Evolutionary conservation across 2,113 vertebrate species (phyloP), one percentile per base, ranked within the genome.

Genomic region (Sigmodon hispidus): DNA sequence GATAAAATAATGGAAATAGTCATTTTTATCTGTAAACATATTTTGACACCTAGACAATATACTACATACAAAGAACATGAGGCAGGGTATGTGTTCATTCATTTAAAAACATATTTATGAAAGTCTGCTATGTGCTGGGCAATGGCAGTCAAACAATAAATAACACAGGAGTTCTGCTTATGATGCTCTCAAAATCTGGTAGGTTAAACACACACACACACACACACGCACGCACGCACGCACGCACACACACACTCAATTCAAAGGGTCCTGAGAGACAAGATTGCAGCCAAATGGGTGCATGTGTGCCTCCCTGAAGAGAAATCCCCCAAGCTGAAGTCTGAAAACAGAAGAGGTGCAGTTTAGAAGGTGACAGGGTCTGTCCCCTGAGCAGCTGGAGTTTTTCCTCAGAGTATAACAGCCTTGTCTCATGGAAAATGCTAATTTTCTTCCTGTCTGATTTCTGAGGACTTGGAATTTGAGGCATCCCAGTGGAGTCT

Each of bases 391-490:
- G 34, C 5, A 5, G 5, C 65, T 80, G 31, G 29, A 77, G 65
- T 73, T 81, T 91, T 77, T 31, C 21, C 34, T 95, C 72, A 43
- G 26, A 77, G 22, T 34, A 10, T 24, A 76, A 61, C 48, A 88
- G 83, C 26, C 22, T 15, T 73, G 61, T 88, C 72, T 67, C 31
- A 0, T 79, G 97, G 89, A 75, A 94, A 96, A 87, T 70, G 67
- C 79, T 65, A 29, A 72, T 89, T 91, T 97, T 94, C 50, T 55
- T 43, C 91, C 79, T 40, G 69, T 73, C 45, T 90, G 43, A 29
- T 89, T 91, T 96, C 87, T 96, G 92, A 73, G 84, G 83, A 87
- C 55, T 91, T 91, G 87, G 96, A 95, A 95, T 97, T 94, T 80
- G 85, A 92, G 57, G 36, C 45, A 90, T 90, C 77, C 91, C 76